phyloP scores from a whole-genome alignment of 2,888 invertebrate genomes.

The Drosophila bunnanda region DNA sequence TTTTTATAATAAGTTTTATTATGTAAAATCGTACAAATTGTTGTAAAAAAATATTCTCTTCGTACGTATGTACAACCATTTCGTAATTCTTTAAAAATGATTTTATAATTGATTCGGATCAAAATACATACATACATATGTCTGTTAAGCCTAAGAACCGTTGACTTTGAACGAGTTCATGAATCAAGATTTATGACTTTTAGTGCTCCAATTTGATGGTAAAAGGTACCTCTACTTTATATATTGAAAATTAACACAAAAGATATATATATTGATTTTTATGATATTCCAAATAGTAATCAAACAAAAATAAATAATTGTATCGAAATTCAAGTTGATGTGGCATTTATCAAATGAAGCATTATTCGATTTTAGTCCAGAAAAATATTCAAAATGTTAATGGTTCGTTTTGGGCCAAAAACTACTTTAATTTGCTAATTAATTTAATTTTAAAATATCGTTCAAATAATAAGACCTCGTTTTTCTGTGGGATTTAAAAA shows the following conservation, averaged over 20 bases:
- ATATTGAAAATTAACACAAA: neutral
- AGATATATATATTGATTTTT: neutral
- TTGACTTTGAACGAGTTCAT: neutral
- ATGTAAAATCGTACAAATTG: constrained; percentile 62
- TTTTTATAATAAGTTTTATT: constrained; percentile 53
- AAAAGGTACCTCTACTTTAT: neutral
- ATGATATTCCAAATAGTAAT: neutral
- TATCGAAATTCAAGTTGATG: no score
- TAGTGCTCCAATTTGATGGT: neutral
- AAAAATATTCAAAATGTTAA: no score
- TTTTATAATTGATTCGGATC: neutral
- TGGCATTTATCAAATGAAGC: neutral
- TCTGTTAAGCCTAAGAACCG: constrained; percentile 3
- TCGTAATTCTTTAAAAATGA: constrained; percentile 17
- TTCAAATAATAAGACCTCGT: no score
- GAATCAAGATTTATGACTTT: neutral
- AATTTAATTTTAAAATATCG: no score
- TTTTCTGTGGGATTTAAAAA: no score
- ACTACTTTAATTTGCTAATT: no score
- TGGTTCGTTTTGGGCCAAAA: no score
- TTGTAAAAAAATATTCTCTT: constrained; percentile 67
- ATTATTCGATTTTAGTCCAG: no score
- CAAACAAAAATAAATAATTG: neutral
- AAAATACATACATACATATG: neutral
- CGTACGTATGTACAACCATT: constrained; percentile 36